Base-by-base conservation (phyloP, 1,140 invertebrate species). In the Dreissena rostriformis region DNA sequence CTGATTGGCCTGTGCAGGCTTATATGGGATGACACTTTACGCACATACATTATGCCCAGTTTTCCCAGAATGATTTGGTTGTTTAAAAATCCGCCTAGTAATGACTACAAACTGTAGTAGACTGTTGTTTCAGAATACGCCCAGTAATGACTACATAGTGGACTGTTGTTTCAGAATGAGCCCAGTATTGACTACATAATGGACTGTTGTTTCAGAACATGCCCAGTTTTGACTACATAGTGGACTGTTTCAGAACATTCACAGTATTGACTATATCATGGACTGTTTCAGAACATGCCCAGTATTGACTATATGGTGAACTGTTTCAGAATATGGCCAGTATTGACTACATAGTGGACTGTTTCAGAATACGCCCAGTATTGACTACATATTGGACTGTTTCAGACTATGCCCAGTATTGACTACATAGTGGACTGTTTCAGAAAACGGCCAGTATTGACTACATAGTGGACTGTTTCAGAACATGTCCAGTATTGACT, bases 31-130 rank as follows among this genome's bases (percentile, higher is more conserved):
- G 39, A 39, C 39, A 39, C 39, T 39, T 39, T 39, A 39, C 39
- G 39, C 39, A 39, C 39, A 39, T 39, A 8, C 39, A 39, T 39
- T 39, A 39, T 39, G 8, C 39, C 39, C 39, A 39, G 39, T 39
- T 39, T 39, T 39, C 39, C 39, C 39, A 39, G 39, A 39, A 39
- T 39, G 39, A 8, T 2, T 2, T 8, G 8, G 39, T 39, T 39
- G 22, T 85, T 86, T 66, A 71, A 89, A 84, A 84, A 57, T 49
- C 75, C 61, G 51, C 49, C 76, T 57, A n/a, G 26, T 19, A 76
- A 88, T 39, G 86, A 89, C 19, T 89, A 88, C 75, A 72, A n/a
- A n/a, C n/a, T n/a, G n/a, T 89, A 29, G 81, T 88, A 29, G 87
- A 89, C 53, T 80, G 83, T 82, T 55, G 22, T 85, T 86, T 66